Conservation (phyloP, 2,888 invertebrate species). For the Trissolcus japonicus region DNA sequence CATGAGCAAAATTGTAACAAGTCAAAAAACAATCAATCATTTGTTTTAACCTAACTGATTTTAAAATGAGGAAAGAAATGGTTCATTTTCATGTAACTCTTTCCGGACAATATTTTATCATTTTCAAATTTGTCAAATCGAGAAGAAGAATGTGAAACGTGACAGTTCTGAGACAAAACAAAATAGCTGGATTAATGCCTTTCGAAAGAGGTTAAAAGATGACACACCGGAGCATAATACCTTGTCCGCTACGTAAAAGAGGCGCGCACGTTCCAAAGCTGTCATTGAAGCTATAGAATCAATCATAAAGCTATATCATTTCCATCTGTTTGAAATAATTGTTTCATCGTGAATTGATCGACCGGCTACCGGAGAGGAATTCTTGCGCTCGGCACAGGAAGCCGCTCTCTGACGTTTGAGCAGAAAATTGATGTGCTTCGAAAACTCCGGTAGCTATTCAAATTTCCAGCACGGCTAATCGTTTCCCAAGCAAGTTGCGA, state of each 20-base stretch:
- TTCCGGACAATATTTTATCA: too few species aligned
- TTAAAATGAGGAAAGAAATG: too few species aligned
- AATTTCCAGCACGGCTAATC: conserved; percentile 14
- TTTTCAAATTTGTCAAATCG: too few species aligned
- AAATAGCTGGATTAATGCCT: background rate
- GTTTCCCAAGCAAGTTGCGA: conserved; percentile 6
- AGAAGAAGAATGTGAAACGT: too few species aligned
- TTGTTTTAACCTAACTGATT: too few species aligned
- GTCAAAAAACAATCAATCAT: too few species aligned
- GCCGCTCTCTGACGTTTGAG: conserved; percentile 4
- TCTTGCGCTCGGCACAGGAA: conserved; percentile 2
- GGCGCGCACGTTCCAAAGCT: background rate
- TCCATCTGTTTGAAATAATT: conserved; percentile 1
- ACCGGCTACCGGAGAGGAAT: conserved; percentile 14
- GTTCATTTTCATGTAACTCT: too few species aligned
- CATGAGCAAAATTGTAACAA: too few species aligned
- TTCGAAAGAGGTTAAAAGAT: conserved; percentile 2
- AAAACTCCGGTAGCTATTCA: conserved; percentile 9
- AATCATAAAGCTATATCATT: conserved; percentile 8
- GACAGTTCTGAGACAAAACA: too few species aligned
- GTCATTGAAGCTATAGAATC: conserved; percentile 4
- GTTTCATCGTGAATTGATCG: conserved; percentile 18
- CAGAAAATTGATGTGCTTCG: conserved; percentile 6
- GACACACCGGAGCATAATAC: conserved; percentile 9
- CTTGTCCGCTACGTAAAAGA: conserved; percentile 16